These are phyloP conservation scores for Trichacis sp. DNA, from an alignment of 2,888 invertebrate species.

Conservation along the genomic window DNA sequence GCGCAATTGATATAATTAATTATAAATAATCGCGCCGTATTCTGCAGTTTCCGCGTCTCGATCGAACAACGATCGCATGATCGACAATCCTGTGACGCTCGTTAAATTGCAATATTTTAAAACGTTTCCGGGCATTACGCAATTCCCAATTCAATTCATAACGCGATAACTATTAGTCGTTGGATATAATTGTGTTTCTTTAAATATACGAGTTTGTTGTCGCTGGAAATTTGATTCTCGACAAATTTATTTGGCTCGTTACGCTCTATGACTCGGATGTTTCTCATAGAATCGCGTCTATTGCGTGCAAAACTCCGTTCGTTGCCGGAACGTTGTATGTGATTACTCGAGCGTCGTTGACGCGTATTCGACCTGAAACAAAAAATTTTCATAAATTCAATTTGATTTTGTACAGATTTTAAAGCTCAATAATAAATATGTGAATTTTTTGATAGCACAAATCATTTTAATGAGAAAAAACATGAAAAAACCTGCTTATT, in stretches of 20 bases:
- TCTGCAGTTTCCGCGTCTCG: not conserved
- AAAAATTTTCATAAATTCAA: too few relatives aligned
- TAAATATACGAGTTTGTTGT: not conserved
- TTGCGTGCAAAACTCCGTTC: conserved; percentile 88
- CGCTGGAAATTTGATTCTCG: not conserved
- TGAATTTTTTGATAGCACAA: too few relatives aligned
- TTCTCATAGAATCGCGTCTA: conserved; percentile 77
- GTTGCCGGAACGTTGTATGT: conserved; percentile 90
- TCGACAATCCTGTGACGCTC: too few relatives aligned
- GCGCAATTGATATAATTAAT: too few relatives aligned
- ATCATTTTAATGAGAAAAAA: too few relatives aligned
- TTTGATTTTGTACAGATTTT: too few relatives aligned
- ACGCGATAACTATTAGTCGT: not conserved
- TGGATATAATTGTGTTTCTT: too few relatives aligned
- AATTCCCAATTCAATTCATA: too few relatives aligned
- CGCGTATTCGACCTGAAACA: conserved; percentile 81
- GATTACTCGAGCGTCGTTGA: conserved; percentile 84
- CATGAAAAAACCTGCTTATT: too few relatives aligned
- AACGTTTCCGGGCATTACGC: too few relatives aligned
- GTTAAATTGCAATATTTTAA: not conserved
- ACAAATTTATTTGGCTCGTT: conserved; percentile 2
- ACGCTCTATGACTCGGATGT: not conserved
- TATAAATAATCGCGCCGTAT: not conserved
- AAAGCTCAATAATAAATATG: too few relatives aligned
- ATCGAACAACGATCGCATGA: not conserved